Evolutionary conservation across 2,113 vertebrate genomes (phyloP).

Genomic region (Ascaphus truei): DNA sequence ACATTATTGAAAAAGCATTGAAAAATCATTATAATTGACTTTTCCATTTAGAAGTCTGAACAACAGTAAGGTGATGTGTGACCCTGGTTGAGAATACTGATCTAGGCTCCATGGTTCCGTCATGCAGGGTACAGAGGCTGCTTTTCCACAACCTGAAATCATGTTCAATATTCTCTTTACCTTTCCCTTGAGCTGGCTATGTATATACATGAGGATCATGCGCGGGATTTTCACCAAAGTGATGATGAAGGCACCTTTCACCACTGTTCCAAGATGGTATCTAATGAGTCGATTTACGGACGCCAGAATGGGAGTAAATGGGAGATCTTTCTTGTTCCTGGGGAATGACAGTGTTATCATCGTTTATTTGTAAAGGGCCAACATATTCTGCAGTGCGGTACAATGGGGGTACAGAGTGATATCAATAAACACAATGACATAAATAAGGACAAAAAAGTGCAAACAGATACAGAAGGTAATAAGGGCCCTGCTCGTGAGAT

Average conservation of each 20-base stretch:
- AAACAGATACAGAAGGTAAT: too few species aligned
- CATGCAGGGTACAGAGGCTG: background rate
- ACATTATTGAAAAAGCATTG: too few species aligned
- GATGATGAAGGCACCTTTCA: slow-evolving; percentile 97
- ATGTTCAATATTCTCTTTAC: slow-evolving; percentile 58
- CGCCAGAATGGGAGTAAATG: slow-evolving; percentile 88
- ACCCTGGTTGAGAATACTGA: too few species aligned
- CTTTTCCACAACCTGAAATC: too few species aligned
- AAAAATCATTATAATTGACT: too few species aligned
- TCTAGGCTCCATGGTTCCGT: background rate
- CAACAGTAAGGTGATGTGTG: too few species aligned
- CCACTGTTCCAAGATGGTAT: slow-evolving; percentile 93
- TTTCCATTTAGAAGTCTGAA: too few species aligned
- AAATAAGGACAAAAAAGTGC: background rate
- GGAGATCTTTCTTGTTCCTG: slow-evolving; percentile 90
- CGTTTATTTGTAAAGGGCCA: too few species aligned
- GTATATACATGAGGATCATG: slow-evolving; percentile 93
- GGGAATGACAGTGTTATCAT: too few species aligned
- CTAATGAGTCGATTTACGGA: slow-evolving; percentile 86
- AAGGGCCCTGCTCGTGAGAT: too few species aligned
- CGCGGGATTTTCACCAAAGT: slow-evolving; percentile 93
- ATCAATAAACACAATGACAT: slow-evolving; percentile 33
- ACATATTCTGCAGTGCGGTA: too few species aligned
- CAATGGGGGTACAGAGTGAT: too few species aligned
- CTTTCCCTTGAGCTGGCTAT: slow-evolving; percentile 95